phyloP scores from a whole-genome alignment of 2,888 invertebrate genomes.

The Drosophila kuntzei region DNA sequence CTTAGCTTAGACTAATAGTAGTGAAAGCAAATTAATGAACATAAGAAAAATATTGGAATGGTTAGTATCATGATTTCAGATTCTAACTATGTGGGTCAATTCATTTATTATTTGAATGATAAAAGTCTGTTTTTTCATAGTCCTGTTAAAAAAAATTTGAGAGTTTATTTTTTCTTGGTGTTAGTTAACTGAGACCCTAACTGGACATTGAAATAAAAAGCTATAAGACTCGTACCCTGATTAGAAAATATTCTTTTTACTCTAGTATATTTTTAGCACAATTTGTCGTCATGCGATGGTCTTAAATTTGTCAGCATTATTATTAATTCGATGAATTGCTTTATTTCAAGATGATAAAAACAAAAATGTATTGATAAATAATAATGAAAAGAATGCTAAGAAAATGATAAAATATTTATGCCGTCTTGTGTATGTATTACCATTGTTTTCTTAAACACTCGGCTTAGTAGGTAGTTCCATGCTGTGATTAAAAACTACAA shows the following conservation, averaged over 20 bases:
- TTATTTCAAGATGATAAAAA: not conserved
- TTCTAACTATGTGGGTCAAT: not conserved
- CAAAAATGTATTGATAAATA: not conserved
- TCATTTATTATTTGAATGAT: not conserved
- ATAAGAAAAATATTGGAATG: not conserved
- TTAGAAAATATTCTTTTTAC: too few relatives aligned
- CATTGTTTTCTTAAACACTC: not conserved
- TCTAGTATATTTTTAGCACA: too few relatives aligned
- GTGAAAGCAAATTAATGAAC: not conserved
- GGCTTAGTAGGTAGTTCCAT: not conserved
- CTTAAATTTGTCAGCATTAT: too few relatives aligned
- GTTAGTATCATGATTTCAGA: not conserved
- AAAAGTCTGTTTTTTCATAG: not conserved
- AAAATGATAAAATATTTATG: not conserved
- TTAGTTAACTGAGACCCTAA: too few relatives aligned
- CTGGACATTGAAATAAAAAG: too few relatives aligned
- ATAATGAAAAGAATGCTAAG: not conserved
- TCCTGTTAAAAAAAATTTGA: too few relatives aligned
- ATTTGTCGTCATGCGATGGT: too few relatives aligned
- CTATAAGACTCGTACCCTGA: too few relatives aligned
- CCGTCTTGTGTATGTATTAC: not conserved
- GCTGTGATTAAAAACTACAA: not conserved
- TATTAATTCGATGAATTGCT: too few relatives aligned
- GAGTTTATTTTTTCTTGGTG: too few relatives aligned
- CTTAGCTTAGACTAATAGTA: not conserved